Percentiles rank a stretch among this genome's conserved stretches.
phyloP scores from a whole-genome alignment of 2,797 vertebrate species.

The Sebastes trivittatus region DNA sequence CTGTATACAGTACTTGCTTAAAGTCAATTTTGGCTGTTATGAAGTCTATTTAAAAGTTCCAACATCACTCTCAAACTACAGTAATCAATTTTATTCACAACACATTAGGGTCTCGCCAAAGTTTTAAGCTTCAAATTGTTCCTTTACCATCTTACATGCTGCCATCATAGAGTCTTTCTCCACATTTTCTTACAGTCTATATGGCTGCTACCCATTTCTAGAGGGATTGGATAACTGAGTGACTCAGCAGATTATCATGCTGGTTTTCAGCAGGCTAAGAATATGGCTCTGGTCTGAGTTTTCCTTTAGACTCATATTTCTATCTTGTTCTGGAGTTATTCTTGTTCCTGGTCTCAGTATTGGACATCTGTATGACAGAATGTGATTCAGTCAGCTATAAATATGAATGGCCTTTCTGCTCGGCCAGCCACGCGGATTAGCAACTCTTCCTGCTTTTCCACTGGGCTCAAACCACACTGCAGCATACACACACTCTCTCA shows the following conservation, averaged over 20 bases:
- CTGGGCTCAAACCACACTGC: slow-evolving; percentile 54
- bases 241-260: slow-evolving; percentile 14
- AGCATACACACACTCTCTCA: neutral
- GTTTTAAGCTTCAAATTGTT: neutral
- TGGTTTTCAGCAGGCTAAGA: slow-evolving; percentile 33
- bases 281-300: slow-evolving; percentile 29
- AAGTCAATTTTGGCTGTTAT: neutral
- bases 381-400: slow-evolving; percentile 91
- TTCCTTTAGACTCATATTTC: slow-evolving; percentile 43
- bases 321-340: slow-evolving; percentile 58
- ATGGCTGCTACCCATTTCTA: neutral
- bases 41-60: neutral
- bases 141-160: neutral
- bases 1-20: neutral
- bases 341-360: slow-evolving; percentile 46
- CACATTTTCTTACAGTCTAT: neutral
- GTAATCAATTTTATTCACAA: neutral
- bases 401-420: slow-evolving; percentile 93
- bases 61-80: neutral
- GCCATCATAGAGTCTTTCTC: neutral
- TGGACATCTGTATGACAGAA: slow-evolving; percentile 83
- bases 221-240: neutral
- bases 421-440: slow-evolving; percentile 87
- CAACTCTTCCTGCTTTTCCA: slow-evolving; percentile 84
- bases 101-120: neutral